phyloP scores from a whole-genome alignment of 2,113 vertebrate species.

The mouse (Mus musculus) region GRCm39 chr3:68760001-68760500 shows the following conservation, averaged over 20 bases:
- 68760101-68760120: neutral
- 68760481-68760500: neutral
- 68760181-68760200: neutral
- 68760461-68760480: neutral
- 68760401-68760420: neutral
- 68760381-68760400: neutral
- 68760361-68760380: neutral
- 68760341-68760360: neutral
- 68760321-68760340: neutral
- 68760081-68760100: slow-evolving; percentile 30
- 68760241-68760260: neutral
- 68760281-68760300: neutral
- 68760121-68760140: neutral
- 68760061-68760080: neutral
- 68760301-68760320: neutral
- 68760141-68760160: neutral
- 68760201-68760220: neutral
- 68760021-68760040: neutral
- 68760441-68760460: neutral
- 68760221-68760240: neutral
- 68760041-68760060: neutral
- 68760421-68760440: neutral
- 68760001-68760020: neutral
- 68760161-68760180: neutral
- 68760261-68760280: neutral